These are phyloP conservation scores for Neosilurus hyrtlii DNA, from an alignment of 2,797 vertebrate genomes.

Conservation along the genomic window DNA sequence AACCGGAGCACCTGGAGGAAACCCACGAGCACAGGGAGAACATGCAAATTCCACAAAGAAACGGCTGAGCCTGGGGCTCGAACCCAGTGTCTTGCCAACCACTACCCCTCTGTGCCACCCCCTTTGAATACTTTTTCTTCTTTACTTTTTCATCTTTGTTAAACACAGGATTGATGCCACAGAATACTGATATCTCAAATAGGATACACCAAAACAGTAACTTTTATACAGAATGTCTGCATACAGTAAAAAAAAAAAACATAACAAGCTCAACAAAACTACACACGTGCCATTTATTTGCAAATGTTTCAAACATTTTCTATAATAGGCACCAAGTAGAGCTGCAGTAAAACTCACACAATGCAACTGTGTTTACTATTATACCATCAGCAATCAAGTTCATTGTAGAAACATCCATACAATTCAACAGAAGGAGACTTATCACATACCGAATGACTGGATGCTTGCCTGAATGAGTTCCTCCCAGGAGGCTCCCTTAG, in stretches of 20 bases:
- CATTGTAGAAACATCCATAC: neutral
- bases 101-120: no score
- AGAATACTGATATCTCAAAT: neutral
- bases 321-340: neutral
- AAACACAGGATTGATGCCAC: no score
- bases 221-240: neutral
- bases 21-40: no score
- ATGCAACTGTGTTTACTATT: neutral
- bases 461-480: slow-evolving; percentile 91
- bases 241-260: neutral
- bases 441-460: slow-evolving; percentile 89
- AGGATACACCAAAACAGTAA: neutral
- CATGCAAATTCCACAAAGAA: no score
- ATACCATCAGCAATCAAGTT: neutral
- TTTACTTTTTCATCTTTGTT: neutral
- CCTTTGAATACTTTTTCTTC: neutral
- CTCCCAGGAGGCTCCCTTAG: slow-evolving; percentile 90
- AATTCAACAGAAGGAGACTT: slow-evolving; percentile 10
- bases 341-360: neutral
- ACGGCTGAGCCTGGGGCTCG: no score
- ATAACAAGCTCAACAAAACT: neutral
- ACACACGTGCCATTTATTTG: neutral
- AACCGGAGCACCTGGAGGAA: no score
- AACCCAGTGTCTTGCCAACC: no score
- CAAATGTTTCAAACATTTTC: neutral